Evolutionary conservation across 2,797 vertebrate species (phyloP).

Genomic region (Phalloptychus januarius): DNA sequence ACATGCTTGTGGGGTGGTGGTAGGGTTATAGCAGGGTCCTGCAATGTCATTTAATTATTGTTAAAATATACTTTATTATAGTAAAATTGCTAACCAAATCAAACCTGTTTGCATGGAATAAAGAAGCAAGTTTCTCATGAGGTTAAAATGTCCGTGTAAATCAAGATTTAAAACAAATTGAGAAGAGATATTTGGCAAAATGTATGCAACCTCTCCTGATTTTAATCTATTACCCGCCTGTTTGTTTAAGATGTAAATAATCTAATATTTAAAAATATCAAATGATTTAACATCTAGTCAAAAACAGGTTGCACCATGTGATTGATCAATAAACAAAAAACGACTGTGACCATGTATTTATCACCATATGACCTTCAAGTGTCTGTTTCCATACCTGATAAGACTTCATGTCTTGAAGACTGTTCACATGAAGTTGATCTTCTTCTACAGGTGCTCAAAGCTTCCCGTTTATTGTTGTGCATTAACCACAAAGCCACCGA

Average conservation of each 20-base stretch:
- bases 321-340: neutral
- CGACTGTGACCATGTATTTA: too few relatives aligned
- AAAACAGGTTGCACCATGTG: neutral
- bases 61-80: neutral
- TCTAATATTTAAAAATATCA: neutral
- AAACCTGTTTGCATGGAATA: neutral
- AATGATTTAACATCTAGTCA: neutral
- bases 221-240: neutral
- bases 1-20: too few relatives aligned
- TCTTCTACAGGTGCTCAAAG: neutral
- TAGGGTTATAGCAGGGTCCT: neutral
- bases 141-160: neutral
- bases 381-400: slow-evolving; percentile 53
- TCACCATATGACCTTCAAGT: slow-evolving; percentile 4
- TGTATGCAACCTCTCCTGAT: neutral
- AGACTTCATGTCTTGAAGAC: slow-evolving; percentile 65
- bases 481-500: neutral
- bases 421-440: neutral
- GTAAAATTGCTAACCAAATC: neutral
- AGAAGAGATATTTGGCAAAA: neutral
- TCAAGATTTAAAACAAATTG: neutral
- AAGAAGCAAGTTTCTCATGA: neutral
- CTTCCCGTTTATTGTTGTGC: neutral
- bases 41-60: neutral
- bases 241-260: neutral